Base-by-base conservation (phyloP, 2,797 vertebrate species). In the Pangasius djambal region DNA sequence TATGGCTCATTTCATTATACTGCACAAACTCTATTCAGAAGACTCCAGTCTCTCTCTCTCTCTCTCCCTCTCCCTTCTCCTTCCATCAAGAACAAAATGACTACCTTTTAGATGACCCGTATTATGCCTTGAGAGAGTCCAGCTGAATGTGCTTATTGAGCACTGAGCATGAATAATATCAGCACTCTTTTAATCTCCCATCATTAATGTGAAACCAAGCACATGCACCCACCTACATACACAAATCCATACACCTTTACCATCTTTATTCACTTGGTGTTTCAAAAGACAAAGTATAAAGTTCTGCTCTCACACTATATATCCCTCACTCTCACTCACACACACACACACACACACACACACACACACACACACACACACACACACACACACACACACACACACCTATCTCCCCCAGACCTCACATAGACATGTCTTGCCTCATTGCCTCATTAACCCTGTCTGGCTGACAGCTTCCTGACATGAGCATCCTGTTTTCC, bases 21-120 rank as follows among this genome's bases (percentile, higher is more conserved):
- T 83, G 22, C 9, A 37, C 69, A 75, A 84, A 86, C 4, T 63
- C 86, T 69, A 74, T 85, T 78, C 89, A 88, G 89, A 91, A 92
- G 75, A 57, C 40, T 83, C 44, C 37, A 34, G 3, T 57, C 84
- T 57, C 50, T 85, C 2, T 59, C 37, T 81, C 28, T 34, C 77
- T 44, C 40, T 6, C 6, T 61, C 69, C 31, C 28, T 75, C 10
- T 63, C 20, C 52, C 25, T 87, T 50, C n/a, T 87, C 9, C 37
- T 61, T 63, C 50, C 22, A 79, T 34, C 59, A 81, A 77, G 48
- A 87, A 31, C 31, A 70, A 81, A 81, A 88, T 70, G 20, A 52
- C 52, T 72, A 40, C 87, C 55, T 40, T 34, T 74, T 34, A 31
- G 9, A 34, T 83, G 67, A 59, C 67, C 65, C 22, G 2, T 69